These are phyloP conservation scores for Tauraco erythrolophus DNA, from an alignment of 2,113 vertebrate species.

Conservation along the genomic window DNA sequence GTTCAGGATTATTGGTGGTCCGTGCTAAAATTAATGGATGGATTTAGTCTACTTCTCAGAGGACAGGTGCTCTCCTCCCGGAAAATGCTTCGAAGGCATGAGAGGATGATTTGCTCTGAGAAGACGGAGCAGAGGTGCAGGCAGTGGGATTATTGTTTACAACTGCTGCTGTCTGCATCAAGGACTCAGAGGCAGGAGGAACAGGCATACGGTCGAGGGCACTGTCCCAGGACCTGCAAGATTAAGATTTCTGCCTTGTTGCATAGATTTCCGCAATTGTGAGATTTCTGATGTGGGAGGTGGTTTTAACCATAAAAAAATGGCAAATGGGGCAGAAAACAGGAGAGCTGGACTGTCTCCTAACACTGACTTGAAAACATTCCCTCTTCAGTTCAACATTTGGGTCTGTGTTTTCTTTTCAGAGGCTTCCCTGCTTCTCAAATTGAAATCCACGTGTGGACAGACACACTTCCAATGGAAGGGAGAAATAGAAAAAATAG, in stretches of 20 bases:
- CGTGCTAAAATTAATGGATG: not conserved
- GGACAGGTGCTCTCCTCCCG: not conserved
- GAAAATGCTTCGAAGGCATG: not conserved
- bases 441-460: not conserved
- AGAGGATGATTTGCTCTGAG: not conserved
- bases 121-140: not conserved
- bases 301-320: not conserved
- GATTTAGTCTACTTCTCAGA: not conserved
- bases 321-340: not conserved
- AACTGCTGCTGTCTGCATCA: not conserved
- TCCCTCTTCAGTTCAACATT: not conserved
- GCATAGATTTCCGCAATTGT: rapidly evolving
- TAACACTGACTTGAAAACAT: not conserved
- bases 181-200: not conserved
- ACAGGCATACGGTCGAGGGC: rapidly evolving
- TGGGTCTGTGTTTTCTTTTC: not conserved
- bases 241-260: not conserved
- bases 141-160: not conserved
- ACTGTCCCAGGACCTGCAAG: not conserved
- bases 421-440: not conserved
- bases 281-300: not conserved
- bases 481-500: not conserved
- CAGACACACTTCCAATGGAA: not conserved
- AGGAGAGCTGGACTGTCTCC: not conserved
- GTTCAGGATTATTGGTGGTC: not conserved